Conservation (phyloP, 2,888 invertebrate genomes). For the Malacosoma neustria region DNA sequence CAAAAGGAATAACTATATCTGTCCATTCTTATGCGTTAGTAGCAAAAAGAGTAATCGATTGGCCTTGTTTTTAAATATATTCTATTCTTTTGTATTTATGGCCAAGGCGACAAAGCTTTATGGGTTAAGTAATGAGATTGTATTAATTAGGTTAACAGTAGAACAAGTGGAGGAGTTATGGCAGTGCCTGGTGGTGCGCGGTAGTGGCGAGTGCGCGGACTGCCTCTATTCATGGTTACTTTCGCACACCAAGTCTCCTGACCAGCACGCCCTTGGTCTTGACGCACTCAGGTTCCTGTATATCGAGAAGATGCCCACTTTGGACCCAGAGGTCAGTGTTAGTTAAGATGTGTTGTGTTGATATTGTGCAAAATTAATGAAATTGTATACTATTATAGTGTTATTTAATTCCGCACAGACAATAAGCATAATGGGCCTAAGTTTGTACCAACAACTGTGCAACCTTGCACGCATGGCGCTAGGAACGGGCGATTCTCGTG, state of each 20-base stretch:
- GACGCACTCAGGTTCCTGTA: conserved; percentile 92
- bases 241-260: conserved; percentile 92
- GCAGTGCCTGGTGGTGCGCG: conserved; percentile 87
- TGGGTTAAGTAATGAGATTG: neutral
- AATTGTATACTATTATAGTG: too few relatives aligned
- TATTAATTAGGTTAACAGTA: conserved; percentile 77
- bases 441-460: conserved; percentile 93
- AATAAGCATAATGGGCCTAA: conserved; percentile 93
- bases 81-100: too few relatives aligned
- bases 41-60: too few relatives aligned
- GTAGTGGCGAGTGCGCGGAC: conserved; percentile 88
- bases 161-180: conserved; percentile 94
- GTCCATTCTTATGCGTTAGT: too few relatives aligned
- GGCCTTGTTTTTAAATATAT: too few relatives aligned
- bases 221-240: conserved; percentile 95
- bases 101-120: neutral
- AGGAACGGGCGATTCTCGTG: conserved; percentile 76
- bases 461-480: conserved; percentile 89
- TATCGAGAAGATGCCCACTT: conserved; percentile 89
- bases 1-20: too few relatives aligned
- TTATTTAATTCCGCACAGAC: conserved; percentile 66
- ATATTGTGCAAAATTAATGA: too few relatives aligned
- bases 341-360: too few relatives aligned
- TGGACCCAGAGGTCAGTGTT: conserved; percentile 85
- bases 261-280: conserved; percentile 91